Evolutionary conservation across 2,888 invertebrate species (phyloP), one percentile per base, ranked within the genome.

Genomic region (Protonemura montana): DNA sequence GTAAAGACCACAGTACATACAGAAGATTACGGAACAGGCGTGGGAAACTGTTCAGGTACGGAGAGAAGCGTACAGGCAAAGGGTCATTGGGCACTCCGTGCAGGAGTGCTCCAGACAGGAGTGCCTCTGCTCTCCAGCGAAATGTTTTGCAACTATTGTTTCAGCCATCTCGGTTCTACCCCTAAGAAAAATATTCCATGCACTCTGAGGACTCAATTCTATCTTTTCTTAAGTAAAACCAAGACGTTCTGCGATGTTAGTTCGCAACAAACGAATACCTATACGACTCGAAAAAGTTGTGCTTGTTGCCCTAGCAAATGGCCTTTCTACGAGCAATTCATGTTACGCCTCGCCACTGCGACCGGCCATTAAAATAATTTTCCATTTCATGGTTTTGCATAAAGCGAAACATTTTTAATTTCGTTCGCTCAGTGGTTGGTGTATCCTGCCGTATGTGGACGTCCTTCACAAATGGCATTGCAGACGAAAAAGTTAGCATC

Each of bases 351-450:
- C 21, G 59, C 59, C 6, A 10, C 16, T 35, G 13, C 59, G 59
- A 21, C 59, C 13, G 59, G 59, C 59, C 13, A 59, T 59, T 59
- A 59, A 21, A 21, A 21, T 59, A 59, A 59, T 59, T 59, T 59
- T 59, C 13, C 21, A 21, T 59, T 59, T 21, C 59, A 59, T 59
- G 59, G 59, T 59, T 59, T 59, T 59, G 59, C 59, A 59, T 59
- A 59, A 59, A 59, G 59, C 59, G 59, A 59, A 59, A 59, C 59
- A 59, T 59, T 59, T 59, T 59, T 59, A 59, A 59, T 21, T 59
- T 59, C 59, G 21, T 59, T 59, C 59, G 59, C 13, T 59, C 59
- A 13, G 59, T 21, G 59, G 59, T 59, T 21, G 59, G 59, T 59
- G 59, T 16, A 59, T 59, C 59, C 59, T 59, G 59, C 2, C 35